Evolutionary conservation across 2,113 vertebrate species (phyloP), one percentile per base, ranked within the genome.

Genomic region (Gavia stellata): DNA sequence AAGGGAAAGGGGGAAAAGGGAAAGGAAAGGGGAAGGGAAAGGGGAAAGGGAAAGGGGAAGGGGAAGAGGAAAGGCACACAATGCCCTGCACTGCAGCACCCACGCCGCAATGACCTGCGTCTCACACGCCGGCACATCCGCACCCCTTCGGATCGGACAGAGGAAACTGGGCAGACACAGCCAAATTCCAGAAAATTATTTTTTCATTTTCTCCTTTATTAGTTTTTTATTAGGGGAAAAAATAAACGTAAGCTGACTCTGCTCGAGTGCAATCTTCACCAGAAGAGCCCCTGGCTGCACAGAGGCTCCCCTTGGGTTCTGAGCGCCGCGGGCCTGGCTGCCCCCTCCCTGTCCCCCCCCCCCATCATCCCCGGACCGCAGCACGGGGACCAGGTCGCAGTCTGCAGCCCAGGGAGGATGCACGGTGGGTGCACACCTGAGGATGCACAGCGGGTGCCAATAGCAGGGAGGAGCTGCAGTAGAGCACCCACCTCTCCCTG

Each of bases 151-250:
- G 85, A 38, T 75, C 0, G 82, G 95, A 62, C 90, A 44, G n/a
- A 96, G 95, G 95, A 94, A 96, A 58, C 73, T 1, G 0, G 55
- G 90, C 92, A 97, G 96, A 96, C 94, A 29, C 59, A 29, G 79
- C 33, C 82, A 9, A 68, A 96, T 96, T 96, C 96, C 96, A 83
- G 74, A 86, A 94, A 88, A 92, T 95, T 96, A 95, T 90, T 94
- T 96, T 96, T 96, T 96, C 95, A 97, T 97, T 96, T 96, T 97
- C 90, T 95, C 96, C 88, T 93, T 95, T 97, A 97, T 97, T 95
- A 95, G 94, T 59, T 95, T 97, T 96, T 94, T 95, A 96, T 96
- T 96, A 93, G 92, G 86, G 95, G 68, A 36, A 62, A 96, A 94
- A 95, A 95, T 81, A 94, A 93, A 88, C 6, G 1, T 86, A 79